Evolutionary conservation across 2,888 invertebrate genomes (phyloP), one percentile per base, ranked within the genome.

Genomic region (Philereme transversata): DNA sequence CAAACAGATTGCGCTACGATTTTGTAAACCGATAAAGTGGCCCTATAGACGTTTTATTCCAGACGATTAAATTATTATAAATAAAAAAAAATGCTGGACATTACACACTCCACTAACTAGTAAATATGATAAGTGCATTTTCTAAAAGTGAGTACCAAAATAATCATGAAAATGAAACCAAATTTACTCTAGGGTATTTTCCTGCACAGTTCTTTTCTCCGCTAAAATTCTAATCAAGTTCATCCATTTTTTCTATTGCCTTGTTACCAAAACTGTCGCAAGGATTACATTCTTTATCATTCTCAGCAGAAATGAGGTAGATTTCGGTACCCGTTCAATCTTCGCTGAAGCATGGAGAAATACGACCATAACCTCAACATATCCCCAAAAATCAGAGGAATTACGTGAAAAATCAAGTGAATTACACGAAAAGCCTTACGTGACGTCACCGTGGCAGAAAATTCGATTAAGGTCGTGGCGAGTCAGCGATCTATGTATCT

Each of bases 381-480:
- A 81, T 82, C 76, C 57, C 57, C 73, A 86, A 86, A 67, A 65
- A 62, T 6, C 65, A 82, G 82, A 83, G 83, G 81, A 83, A 83
- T 81, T 82, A 83, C 79, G 61, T 53, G 72, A 85, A 86, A 63
- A 64, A 65, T 48, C 69, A 83, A 83, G 84, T 84, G 78, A 82
- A 82, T 80, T 79, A 81, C 78, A 75, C 66, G 78, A 78, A 78
- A 83, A 80, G 56, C 73, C 74, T 78, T 74, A 87, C 87, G 86
- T 88, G 87, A 83, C 77, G 76, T 77, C 81, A 79, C 76, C 78
- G 77, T 74, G 77, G 83, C 86, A 84, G 85, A 88, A 88, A 83
- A 86, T 86, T 87, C 83, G 84, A 88, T 87, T 88, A 84, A 76
- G 77, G 84, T 76, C 76, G 76, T 76, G 73, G 78, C 77, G 69